Evolutionary conservation across 2,888 invertebrate genomes (phyloP).

Genomic region (Erebia epiphron): DNA sequence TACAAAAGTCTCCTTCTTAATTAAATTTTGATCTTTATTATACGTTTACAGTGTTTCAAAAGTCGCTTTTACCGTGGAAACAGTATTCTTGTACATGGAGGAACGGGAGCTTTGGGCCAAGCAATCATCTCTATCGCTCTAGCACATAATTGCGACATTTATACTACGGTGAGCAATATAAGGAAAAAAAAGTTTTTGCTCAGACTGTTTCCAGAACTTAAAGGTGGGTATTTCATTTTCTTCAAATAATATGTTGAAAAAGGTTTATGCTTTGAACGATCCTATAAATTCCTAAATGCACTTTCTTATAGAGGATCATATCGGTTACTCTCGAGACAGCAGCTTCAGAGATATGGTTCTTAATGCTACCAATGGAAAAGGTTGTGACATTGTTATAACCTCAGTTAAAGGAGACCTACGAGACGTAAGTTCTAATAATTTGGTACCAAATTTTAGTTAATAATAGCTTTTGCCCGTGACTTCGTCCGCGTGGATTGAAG

Average conservation of each 20-base stretch:
- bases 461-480: too few relatives aligned
- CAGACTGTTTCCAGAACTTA: conserved; percentile 58
- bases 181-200: conserved; percentile 61
- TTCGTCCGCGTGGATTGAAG: too few relatives aligned
- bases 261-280: not conserved
- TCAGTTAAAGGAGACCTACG: conserved; percentile 52
- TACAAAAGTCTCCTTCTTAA: not conserved
- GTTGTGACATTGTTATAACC: conserved; percentile 56
- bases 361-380: conserved; percentile 50
- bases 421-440: conserved; percentile 49
- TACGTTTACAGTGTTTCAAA: conserved; percentile 46
- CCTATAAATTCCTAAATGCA: not conserved
- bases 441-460: too few relatives aligned
- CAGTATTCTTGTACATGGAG: conserved; percentile 58
- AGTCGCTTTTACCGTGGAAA: conserved; percentile 35
- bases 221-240: conserved; percentile 45
- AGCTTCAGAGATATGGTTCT: conserved; percentile 57
- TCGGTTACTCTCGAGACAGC: conserved; percentile 60
- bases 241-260: not conserved
- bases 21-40: not conserved
- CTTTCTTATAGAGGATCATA: conserved; percentile 50
- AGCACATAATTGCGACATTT: conserved; percentile 54
- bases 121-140: conserved; percentile 59
- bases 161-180: conserved; percentile 60
- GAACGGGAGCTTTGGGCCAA: conserved; percentile 63